Evolutionary conservation across 2,888 invertebrate genomes (phyloP).

Genomic region (Polyommatus icarus): DNA sequence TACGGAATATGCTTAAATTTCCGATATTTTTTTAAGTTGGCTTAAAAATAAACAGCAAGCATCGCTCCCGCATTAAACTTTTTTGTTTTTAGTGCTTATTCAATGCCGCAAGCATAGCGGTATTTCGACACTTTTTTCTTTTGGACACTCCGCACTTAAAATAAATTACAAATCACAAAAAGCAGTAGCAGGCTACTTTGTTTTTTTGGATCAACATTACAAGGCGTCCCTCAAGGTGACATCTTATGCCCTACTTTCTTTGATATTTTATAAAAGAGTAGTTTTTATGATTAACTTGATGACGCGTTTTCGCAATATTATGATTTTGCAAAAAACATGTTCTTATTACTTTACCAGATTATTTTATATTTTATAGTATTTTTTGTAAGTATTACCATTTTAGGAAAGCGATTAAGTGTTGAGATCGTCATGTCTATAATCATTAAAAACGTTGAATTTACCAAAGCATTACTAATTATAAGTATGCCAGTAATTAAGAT

Average conservation of each 20-base stretch:
- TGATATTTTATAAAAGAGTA: neutral
- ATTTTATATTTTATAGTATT: neutral
- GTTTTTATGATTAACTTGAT: neutral
- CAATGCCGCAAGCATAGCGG: neutral
- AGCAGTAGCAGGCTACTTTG: neutral
- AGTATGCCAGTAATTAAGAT: constrained; percentile 15
- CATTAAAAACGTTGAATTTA: neutral
- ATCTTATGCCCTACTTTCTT: neutral
- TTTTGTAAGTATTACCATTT: neutral
- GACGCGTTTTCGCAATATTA: neutral
- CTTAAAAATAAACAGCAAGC: too few relatives aligned
- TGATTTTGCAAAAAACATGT: neutral
- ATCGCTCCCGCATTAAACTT: neutral
- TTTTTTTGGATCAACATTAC: neutral
- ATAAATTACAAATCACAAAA: neutral
- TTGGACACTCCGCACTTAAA: neutral
- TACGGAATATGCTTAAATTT: too few relatives aligned
- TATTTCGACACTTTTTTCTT: neutral
- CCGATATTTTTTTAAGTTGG: too few relatives aligned
- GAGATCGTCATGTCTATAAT: constrained; percentile 16
- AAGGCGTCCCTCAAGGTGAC: neutral
- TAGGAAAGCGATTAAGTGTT: neutral
- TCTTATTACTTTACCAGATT: neutral
- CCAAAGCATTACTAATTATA: neutral
- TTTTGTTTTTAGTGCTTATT: neutral